phyloP scores from a whole-genome alignment of 2,797 vertebrate species.

The Merluccius polli region DNA sequence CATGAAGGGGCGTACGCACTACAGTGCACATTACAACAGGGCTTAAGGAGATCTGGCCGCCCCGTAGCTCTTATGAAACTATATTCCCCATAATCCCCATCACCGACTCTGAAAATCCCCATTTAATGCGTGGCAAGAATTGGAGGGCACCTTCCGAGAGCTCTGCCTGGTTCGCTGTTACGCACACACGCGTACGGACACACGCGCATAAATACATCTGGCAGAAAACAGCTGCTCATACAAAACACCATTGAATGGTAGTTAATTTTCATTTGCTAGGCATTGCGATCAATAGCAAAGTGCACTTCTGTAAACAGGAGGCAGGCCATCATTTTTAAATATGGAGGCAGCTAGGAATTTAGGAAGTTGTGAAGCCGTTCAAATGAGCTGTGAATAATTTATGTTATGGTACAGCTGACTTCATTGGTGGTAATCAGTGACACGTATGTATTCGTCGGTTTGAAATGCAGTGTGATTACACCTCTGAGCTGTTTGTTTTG shows the following conservation, averaged over 20 bases:
- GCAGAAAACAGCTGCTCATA: conserved; percentile 26
- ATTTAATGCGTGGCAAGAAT: conserved; percentile 44
- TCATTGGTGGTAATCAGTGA: background rate
- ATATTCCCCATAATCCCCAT: conserved; percentile 60
- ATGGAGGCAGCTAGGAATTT: background rate
- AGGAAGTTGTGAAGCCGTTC: background rate
- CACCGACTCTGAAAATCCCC: conserved; percentile 51
- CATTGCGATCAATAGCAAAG: too few relatives aligned
- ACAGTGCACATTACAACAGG: conserved; percentile 40
- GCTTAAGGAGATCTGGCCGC: conserved; percentile 59
- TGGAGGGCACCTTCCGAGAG: conserved; percentile 21
- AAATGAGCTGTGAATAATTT: too few relatives aligned
- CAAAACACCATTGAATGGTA: background rate
- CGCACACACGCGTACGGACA: background rate
- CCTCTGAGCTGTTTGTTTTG: too few relatives aligned
- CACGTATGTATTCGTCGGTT: background rate
- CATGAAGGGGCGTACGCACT: conserved; percentile 44
- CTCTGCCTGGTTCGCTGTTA: conserved; percentile 32
- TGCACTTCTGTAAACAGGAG: too few relatives aligned
- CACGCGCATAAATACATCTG: background rate
- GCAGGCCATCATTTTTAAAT: too few relatives aligned
- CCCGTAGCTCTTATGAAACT: conserved; percentile 51
- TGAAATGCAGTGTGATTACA: background rate
- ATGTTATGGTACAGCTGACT: background rate
- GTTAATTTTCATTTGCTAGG: too few relatives aligned